Percentiles rank a stretch among this genome's conserved stretches.
Evolutionary conservation across 2,797 vertebrate species (phyloP).

Genomic region (Brachyalestes nurse): DNA sequence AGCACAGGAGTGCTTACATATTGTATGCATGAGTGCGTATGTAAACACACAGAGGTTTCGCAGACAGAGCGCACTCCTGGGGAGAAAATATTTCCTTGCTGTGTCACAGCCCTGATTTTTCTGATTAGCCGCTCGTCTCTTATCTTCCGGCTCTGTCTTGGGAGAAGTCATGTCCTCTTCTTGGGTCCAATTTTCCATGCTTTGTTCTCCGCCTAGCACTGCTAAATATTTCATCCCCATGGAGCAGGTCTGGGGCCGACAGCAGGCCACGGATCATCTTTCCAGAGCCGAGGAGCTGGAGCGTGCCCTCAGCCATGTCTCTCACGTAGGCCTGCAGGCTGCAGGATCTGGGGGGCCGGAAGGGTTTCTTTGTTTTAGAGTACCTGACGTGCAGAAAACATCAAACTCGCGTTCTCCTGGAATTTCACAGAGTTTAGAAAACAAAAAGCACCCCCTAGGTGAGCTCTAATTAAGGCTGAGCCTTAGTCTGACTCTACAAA

Average conservation of each 20-base stretch:
- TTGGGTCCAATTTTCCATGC: conserved; percentile 41
- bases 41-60: background rate
- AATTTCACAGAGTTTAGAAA: conserved; percentile 4
- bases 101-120: conserved; percentile 15
- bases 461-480: background rate
- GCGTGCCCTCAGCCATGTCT: conserved; percentile 51
- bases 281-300: conserved; percentile 57
- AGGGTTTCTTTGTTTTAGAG: conserved; percentile 29
- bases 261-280: conserved; percentile 51
- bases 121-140: conserved; percentile 28
- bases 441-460: background rate
- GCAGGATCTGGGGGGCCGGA: background rate
- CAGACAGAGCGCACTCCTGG: background rate
- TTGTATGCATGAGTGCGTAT: background rate
- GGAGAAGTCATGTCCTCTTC: conserved; percentile 25
- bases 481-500: background rate
- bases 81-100: conserved; percentile 23
- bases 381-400: background rate
- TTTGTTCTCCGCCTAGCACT: conserved; percentile 42
- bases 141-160: conserved; percentile 43
- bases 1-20: background rate
- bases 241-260: conserved; percentile 38
- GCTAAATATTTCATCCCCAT: conserved; percentile 71
- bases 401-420: background rate
- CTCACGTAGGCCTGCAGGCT: conserved; percentile 2